Evolutionary conservation across 2,113 vertebrate genomes (phyloP), one percentile per base, ranked within the genome.

Genomic region (Grammomys dolichurus): DNA sequence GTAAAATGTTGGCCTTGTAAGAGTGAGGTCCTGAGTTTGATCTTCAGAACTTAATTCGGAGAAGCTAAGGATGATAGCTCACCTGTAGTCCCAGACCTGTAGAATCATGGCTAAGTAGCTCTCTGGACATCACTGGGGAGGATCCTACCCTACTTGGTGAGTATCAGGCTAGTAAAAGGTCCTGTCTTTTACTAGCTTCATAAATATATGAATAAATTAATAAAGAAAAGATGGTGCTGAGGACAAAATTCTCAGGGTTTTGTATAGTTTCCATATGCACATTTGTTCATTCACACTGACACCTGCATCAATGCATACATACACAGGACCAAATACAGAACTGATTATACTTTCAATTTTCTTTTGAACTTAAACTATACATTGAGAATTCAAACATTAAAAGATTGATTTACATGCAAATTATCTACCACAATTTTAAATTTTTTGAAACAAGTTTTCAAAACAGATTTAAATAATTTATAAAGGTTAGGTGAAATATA

Each of bases 401-500:
- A 5, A 36, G 0, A 65, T 85, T 87, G 0, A 33, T 48, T 84
- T 86, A 69, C 51, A 11, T 56, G 60, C 72, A 91, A 86, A 63
- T 43, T 65, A 81, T 46, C 19, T 43, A 76, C 4, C 77, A 2
- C 54, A 93, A 48, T 9, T 73, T 73, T 76, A 75, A 81, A 78
- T 0, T 60, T 56, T 93, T 63, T 76, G 17, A 94, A 28, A 24
- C 5, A 22, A 80, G 13, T 85, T 89, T 87, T 78, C 19, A 87
- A 96, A 87, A 3, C 2, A 78, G 3, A 40, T 54, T 77, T 54
- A 51, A 89, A 26, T 9, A 2, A 22, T 67, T 91, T 48, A 26
- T 56, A 75, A 0, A 95, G 65, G 75, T 91, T 19, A 97, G 36
- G 10, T 91, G 51, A 22, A 92, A 56, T 76, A 48, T 67, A 93